Percentiles rank a stretch among this genome's conserved stretches.
phyloP scores from a whole-genome alignment of 2,113 vertebrate genomes.

The Syngnathus floridae region DNA sequence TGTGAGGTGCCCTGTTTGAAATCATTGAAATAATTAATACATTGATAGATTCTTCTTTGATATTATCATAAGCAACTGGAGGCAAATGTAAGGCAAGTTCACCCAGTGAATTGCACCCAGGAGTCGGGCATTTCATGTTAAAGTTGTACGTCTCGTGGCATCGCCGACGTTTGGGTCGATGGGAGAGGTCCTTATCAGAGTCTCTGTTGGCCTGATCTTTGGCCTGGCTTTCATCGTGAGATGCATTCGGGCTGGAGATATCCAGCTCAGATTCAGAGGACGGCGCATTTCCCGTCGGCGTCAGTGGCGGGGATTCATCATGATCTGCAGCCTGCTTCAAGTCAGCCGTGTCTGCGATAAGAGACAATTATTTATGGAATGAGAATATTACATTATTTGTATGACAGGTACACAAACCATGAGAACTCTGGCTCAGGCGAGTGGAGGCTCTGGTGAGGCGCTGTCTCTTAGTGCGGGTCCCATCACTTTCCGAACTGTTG shows the following conservation, averaged over 20 bases:
- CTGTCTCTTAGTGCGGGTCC: conserved; percentile 79
- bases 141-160: conserved; percentile 99
- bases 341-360: conserved; percentile 69
- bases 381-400: not conserved
- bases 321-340: conserved; percentile 85
- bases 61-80: not conserved
- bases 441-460: conserved; percentile 93
- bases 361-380: not conserved
- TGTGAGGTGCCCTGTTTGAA: conserved; percentile 83
- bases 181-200: conserved; percentile 91
- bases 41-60: not conserved
- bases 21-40: not conserved
- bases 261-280: conserved; percentile 99
- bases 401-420: conserved; percentile 70
- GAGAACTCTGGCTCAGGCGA: conserved; percentile 92
- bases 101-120: conserved; percentile 96
- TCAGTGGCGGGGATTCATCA: conserved; percentile 93
- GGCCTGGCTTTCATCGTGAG: conserved; percentile 90
- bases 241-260: conserved; percentile 94
- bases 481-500: conserved; percentile 93
- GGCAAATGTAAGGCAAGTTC: conserved; percentile 5
- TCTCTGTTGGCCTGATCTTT: conserved; percentile 91
- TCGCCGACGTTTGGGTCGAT: conserved; percentile 91
- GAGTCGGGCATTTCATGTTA: conserved; percentile 98
- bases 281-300: conserved; percentile 94